Conservation (phyloP, 2,797 vertebrate genomes). For the Delichon dasypus region DNA sequence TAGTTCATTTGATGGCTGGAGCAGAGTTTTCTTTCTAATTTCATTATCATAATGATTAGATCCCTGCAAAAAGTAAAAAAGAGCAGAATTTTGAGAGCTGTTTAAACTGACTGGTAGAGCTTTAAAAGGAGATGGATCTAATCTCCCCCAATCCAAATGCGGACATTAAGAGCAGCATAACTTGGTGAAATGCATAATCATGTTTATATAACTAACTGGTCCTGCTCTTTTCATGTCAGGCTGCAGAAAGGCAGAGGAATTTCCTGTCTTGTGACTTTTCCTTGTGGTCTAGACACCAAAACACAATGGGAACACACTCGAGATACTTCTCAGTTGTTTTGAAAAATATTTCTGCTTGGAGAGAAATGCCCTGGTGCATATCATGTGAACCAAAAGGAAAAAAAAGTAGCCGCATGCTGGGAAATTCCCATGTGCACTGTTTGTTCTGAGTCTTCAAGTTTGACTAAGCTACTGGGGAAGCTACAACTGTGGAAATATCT, state of each 20-base stretch:
- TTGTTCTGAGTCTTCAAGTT: not conserved
- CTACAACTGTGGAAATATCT: not conserved
- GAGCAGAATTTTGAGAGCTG: not conserved
- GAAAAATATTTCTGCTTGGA: not conserved
- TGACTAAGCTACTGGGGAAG: not conserved
- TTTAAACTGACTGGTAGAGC: not conserved
- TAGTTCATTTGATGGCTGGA: not conserved
- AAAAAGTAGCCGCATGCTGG: not conserved
- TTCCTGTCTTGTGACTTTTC: conserved; percentile 58
- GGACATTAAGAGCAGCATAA: not conserved
- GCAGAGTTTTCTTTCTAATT: not conserved
- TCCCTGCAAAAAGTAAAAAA: not conserved
- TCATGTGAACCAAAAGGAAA: not conserved
- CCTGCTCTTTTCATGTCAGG: not conserved
- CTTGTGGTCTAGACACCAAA: conserved; percentile 47
- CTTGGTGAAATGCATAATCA: not conserved
- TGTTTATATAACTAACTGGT: not conserved
- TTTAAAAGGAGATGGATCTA: not conserved
- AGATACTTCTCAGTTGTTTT: not conserved
- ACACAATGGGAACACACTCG: conserved; percentile 22
- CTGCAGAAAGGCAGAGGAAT: conserved; percentile 28
- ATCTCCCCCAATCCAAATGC: not conserved
- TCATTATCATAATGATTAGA: not conserved
- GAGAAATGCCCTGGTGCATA: not conserved
- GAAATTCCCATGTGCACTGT: not conserved